Conservation (phyloP, 64 coral and sea anemone genomes). For the Astreopora myriophthalma region DNA sequence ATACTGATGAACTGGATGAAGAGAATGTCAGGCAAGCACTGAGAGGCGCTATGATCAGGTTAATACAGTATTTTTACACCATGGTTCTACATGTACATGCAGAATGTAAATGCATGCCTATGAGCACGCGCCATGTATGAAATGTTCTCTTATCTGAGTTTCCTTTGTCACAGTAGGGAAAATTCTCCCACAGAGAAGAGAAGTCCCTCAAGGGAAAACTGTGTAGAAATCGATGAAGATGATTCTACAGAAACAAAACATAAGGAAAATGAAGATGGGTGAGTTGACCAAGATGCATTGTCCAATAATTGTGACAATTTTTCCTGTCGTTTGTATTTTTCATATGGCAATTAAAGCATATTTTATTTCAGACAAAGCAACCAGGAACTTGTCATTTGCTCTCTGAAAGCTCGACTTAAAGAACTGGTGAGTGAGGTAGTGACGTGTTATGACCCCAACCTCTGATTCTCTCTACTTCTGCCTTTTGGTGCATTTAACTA, state of each 20-base stretch:
- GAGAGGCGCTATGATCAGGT: slow-evolving; percentile 90
- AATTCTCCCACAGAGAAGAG: slow-evolving; percentile 71
- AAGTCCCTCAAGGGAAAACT: slow-evolving; percentile 54
- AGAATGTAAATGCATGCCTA: too few relatives aligned
- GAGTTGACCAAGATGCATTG: not conserved
- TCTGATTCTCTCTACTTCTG: not conserved
- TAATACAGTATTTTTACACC: too few relatives aligned
- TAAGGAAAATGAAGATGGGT: slow-evolving; percentile 1
- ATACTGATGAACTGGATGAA: slow-evolving; percentile 84
- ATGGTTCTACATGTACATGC: too few relatives aligned
- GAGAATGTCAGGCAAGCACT: slow-evolving; percentile 82
- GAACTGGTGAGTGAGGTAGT: slow-evolving; percentile 86
- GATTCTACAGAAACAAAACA: slow-evolving; percentile 8
- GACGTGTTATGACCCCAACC: too few relatives aligned
- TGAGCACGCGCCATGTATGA: too few relatives aligned
- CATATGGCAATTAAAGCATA: not conserved
- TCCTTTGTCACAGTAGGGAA: slow-evolving; percentile 69
- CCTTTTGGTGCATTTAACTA: not conserved
- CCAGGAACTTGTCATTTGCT: slow-evolving; percentile 74
- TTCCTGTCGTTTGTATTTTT: not conserved
- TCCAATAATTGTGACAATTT: not conserved
- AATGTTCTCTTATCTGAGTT: not conserved
- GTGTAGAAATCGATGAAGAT: slow-evolving; percentile 60
- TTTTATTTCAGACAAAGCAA: slow-evolving; percentile 32
- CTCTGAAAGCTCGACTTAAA: slow-evolving; percentile 70